Percentiles rank a stretch among this genome's conserved stretches.
Evolutionary conservation across 2,113 vertebrate genomes (phyloP).

Genomic region (Salvelinus alpinus): DNA sequence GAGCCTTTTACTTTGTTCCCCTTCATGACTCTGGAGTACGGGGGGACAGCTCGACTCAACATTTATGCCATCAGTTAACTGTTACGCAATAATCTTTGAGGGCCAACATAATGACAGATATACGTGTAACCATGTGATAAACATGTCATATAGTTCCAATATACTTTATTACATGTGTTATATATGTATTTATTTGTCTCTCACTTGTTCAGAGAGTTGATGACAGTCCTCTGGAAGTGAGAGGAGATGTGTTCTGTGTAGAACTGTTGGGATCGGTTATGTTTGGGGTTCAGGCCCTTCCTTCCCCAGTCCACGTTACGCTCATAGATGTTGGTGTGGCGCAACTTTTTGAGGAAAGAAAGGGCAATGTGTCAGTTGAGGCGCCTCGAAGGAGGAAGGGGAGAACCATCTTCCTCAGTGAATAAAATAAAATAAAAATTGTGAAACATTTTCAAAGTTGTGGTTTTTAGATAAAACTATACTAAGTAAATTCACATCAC

Average conservation of each 20-base stretch:
- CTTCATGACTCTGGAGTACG: slow-evolving; percentile 46
- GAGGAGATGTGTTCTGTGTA: slow-evolving; percentile 57
- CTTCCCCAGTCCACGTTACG: slow-evolving; percentile 62
- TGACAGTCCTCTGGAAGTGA: slow-evolving; percentile 62
- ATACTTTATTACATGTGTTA: neutral
- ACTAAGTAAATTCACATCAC: no score
- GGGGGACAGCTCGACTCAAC: neutral
- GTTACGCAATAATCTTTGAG: no score
- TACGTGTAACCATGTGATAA: no score
- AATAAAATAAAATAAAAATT: no score
- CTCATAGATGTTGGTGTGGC: slow-evolving; percentile 69
- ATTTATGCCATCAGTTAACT: neutral
- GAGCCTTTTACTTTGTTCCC: slow-evolving; percentile 24
- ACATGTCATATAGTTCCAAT: neutral
- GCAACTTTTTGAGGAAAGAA: slow-evolving; percentile 52
- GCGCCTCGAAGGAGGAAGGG: no score
- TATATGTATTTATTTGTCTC: neutral
- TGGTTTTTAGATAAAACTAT: no score
- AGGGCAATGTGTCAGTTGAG: neutral
- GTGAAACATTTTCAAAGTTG: no score
- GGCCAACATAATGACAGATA: no score
- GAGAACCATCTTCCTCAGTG: no score
- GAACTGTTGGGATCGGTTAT: slow-evolving; percentile 64
- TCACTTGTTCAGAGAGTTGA: slow-evolving; percentile 57
- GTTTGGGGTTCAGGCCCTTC: slow-evolving; percentile 59